Percentiles rank a stretch among this genome's conserved stretches.
These are phyloP conservation scores for Dicentrarchus labrax DNA, from an alignment of 2,113 vertebrate genomes.

Conservation along the genomic window DNA sequence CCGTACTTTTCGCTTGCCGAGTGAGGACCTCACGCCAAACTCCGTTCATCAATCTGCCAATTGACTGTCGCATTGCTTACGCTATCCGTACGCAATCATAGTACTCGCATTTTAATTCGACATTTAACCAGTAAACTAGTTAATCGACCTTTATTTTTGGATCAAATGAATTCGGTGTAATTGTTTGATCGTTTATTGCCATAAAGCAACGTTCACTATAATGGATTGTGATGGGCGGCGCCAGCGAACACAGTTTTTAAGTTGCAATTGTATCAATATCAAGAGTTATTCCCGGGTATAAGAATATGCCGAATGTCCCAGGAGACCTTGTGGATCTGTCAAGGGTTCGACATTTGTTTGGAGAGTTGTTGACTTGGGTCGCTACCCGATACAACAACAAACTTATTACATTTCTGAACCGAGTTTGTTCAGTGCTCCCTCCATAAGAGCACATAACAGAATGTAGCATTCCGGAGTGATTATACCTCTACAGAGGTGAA, in stretches of 20 bases:
- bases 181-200: neutral
- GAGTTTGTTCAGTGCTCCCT: neutral
- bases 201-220: neutral
- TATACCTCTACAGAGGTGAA: neutral
- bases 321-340: neutral
- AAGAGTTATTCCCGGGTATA: accelerated
- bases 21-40: conserved; percentile 9
- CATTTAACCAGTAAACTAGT: neutral
- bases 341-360: accelerated
- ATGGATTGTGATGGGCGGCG: no score
- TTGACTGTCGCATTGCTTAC: neutral
- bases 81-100: no score
- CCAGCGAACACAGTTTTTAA: neutral
- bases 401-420: neutral
- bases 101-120: neutral
- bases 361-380: neutral
- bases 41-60: neutral
- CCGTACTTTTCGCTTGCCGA: neutral
- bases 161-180: neutral
- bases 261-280: accelerated
- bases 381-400: neutral
- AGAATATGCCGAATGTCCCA: neutral
- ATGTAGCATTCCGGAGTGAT: conserved; percentile 16
- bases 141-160: neutral
- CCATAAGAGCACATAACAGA: neutral